A percentile compares a stretch with the other conserved stretches of the same genome.
These are phyloP conservation scores for Diarsia rubi DNA, from an alignment of 2,888 invertebrate genomes.

Conservation along the genomic window DNA sequence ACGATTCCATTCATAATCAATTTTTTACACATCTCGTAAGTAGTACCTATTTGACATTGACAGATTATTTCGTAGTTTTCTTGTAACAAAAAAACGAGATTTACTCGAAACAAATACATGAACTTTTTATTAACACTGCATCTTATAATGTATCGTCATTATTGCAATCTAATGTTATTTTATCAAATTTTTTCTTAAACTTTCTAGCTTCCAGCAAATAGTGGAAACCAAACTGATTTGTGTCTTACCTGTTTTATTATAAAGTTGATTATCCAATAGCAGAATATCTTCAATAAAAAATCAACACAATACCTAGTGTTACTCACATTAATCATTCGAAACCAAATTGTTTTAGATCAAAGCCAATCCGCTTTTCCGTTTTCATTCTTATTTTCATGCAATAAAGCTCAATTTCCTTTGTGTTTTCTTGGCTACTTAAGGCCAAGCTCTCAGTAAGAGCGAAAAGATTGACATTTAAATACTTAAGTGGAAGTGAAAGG, in stretches of 20 bases:
- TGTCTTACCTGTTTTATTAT: constrained; percentile 40
- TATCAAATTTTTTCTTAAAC: constrained; percentile 82
- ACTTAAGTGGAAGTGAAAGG: constrained; percentile 90
- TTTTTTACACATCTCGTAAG: constrained; percentile 2
- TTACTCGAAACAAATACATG: constrained; percentile 57
- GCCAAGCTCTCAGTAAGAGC: constrained; percentile 75
- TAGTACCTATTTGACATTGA: constrained; percentile 52
- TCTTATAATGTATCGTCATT: constrained; percentile 68
- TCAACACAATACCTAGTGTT: constrained; percentile 78
- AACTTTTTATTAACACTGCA: constrained; percentile 73
- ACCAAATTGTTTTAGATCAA: constrained; percentile 86
- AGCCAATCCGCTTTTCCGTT: constrained; percentile 58
- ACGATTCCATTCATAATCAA: neutral
- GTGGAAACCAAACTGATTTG: constrained; percentile 38
- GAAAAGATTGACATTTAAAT: constrained; percentile 90
- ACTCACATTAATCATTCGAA: constrained; percentile 89
- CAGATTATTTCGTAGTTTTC: constrained; percentile 50
- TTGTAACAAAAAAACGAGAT: constrained; percentile 23
- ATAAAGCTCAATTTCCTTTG: constrained; percentile 69
- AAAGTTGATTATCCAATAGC: constrained; percentile 66
- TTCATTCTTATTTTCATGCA: constrained; percentile 59
- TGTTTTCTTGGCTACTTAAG: constrained; percentile 71
- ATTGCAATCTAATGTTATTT: constrained; percentile 83
- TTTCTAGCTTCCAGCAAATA: constrained; percentile 79
- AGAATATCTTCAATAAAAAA: constrained; percentile 63